These are phyloP conservation scores for Molanna angustata DNA, from an alignment of 2,888 invertebrate species.

Conservation along the genomic window DNA sequence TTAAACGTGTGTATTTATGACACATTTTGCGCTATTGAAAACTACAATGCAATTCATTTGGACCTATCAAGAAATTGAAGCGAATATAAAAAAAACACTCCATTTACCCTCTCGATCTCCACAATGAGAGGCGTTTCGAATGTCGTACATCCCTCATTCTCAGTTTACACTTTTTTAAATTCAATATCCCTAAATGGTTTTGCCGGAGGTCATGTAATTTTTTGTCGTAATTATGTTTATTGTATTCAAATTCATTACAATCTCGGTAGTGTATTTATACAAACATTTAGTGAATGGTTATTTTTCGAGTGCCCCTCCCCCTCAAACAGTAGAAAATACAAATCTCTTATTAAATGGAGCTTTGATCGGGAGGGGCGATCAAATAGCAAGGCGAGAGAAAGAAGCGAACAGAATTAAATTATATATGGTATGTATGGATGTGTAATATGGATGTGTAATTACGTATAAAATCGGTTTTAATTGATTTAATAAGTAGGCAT, in stretches of 20 bases:
- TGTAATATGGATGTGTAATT: no score
- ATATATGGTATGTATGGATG: no score
- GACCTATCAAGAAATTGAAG: no score
- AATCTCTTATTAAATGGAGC: conserved; percentile 27
- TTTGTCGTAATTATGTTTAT: conserved; percentile 16
- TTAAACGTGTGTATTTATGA: no score
- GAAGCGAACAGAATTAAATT: no score
- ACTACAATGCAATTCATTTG: no score
- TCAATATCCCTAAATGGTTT: conserved; percentile 12
- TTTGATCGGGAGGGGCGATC: conserved; percentile 17
- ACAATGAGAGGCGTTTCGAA: conserved; percentile 8
- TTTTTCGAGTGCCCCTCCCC: conserved; percentile 25
- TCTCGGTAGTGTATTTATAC: conserved; percentile 20
- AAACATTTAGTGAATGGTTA: conserved; percentile 27
- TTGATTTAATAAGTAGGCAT: no score
- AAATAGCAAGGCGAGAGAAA: no score
- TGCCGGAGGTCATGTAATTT: conserved; percentile 15
- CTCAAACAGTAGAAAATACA: conserved; percentile 25
- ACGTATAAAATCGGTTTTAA: no score
- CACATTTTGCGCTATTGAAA: no score
- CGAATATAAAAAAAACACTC: no score
- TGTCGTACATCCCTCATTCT: conserved; percentile 12
- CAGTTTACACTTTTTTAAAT: conserved; percentile 20
- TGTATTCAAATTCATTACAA: conserved; percentile 17
- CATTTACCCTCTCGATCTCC: no score